phyloP scores from a whole-genome alignment of 2,113 vertebrate genomes.

The Rhadina sibilatrix region DNA sequence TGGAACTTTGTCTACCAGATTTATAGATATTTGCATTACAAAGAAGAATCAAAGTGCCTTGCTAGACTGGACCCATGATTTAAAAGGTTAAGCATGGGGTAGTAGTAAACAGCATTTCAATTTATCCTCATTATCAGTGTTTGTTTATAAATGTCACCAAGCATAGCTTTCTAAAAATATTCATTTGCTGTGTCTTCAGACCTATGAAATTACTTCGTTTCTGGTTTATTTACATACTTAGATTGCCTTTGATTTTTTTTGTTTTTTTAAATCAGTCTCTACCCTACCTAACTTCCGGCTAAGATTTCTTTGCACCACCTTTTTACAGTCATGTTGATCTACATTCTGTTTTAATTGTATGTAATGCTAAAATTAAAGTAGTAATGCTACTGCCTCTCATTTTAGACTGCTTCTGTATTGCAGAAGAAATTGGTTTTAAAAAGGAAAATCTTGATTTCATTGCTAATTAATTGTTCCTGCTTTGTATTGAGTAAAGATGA shows the following conservation, averaged over 20 bases:
- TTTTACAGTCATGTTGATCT: constrained; percentile 11
- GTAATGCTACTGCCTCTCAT: not conserved
- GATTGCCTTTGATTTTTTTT: not conserved
- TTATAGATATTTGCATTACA: constrained; percentile 2
- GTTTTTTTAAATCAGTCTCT: not conserved
- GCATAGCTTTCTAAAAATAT: not conserved
- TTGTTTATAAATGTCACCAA: constrained; percentile 36
- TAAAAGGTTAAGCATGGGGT: not conserved
- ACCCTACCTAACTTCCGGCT: not conserved
- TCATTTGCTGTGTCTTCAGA: not conserved
- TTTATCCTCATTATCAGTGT: constrained; percentile 20
- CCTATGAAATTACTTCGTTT: not conserved
- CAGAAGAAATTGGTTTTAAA: not conserved
- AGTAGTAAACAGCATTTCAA: constrained; percentile 27
- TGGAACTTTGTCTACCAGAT: not conserved
- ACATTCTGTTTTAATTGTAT: not conserved
- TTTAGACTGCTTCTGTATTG: not conserved
- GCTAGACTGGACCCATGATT: not conserved
- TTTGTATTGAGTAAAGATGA: not conserved
- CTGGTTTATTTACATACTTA: not conserved
- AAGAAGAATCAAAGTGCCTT: constrained; percentile 25
- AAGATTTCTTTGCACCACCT: not conserved
- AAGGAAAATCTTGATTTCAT: not conserved
- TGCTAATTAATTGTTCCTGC: not conserved
- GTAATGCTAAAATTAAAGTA: not conserved